phyloP scores from a whole-genome alignment of 2,113 vertebrate genomes.

The Apodemus sylvaticus region DNA sequence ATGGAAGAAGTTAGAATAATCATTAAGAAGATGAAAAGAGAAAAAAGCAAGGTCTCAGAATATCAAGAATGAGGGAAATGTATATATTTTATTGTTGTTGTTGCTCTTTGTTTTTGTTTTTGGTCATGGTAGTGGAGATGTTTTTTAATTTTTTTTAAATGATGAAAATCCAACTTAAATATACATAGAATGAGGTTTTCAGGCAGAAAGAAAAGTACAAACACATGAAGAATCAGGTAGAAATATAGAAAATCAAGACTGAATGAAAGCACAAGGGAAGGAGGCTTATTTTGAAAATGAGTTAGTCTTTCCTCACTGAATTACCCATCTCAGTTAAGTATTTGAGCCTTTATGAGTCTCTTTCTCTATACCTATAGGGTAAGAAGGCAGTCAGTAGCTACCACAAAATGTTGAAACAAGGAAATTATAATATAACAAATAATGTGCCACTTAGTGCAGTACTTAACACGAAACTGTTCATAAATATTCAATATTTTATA shows the following conservation, averaged over 20 bases:
- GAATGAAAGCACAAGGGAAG: not conserved
- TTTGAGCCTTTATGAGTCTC: not conserved
- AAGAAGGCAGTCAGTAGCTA: not conserved
- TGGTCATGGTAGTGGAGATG: too few relatives aligned
- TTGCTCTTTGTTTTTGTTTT: too few relatives aligned
- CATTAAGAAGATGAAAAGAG: not conserved
- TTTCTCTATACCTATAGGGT: not conserved
- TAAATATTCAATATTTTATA: not conserved
- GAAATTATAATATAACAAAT: not conserved
- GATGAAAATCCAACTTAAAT: not conserved
- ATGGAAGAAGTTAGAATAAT: constrained; percentile 16
- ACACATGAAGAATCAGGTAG: not conserved
- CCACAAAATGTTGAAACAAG: not conserved
- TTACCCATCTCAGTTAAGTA: not conserved
- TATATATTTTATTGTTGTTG: not conserved
- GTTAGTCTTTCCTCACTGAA: not conserved
- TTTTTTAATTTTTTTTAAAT: not conserved
- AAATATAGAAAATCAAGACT: not conserved
- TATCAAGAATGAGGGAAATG: not conserved
- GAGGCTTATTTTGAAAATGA: not conserved
- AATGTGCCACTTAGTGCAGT: not conserved
- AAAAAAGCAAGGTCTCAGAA: not conserved
- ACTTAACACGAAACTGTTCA: not conserved
- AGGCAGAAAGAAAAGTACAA: fast-evolving
- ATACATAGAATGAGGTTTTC: not conserved